Evolutionary conservation across 1,140 invertebrate genomes (phyloP), one percentile per base, ranked within the genome.

Genomic region (Aphis craccivora): DNA sequence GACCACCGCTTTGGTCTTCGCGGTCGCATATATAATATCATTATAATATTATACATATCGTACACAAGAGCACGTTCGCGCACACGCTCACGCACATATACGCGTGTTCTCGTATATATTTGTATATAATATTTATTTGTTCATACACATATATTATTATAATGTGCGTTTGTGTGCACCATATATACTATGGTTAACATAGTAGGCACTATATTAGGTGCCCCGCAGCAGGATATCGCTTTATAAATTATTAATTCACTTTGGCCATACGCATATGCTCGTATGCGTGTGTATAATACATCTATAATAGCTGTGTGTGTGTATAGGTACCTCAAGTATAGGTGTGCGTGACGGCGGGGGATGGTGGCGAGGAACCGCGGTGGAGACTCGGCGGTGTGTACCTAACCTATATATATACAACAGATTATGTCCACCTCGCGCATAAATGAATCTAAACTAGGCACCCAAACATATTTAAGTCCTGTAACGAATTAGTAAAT

Each of bases 201-300:
- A 40, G 88, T 90, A 90, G 35, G n/a, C 18, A 90, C 51, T 67
- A 22, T 76, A 45, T 76, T 76, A 81, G 90, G 30, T 76, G 60
- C 40, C 60, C 60, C 55, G 60, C 90, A 91, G 90, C 60, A 43
- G 60, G 90, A 67, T 48, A 91, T 91, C 90, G 43, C 40, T 81
- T 91, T 67, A 91, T 81, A 91, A 91, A 76, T 91, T 81, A 91
- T 81, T 76, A 76, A 91, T 76, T 67, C 90, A 35, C 18, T 45
- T 51, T 30, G 84, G 11, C 84, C 37, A n/a, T 86, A 43, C 83
- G 84, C 43, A 45, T 23, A 86, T 23, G 37, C 86, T 25, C 40
- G 25, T 43, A 86, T 14, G 40, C 37, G 43, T 45, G 7, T 37
- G 14, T 86, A 30, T 45, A 45, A 8, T 11, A 25, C 18, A n/a